These are phyloP conservation scores for Bombus pascuorum DNA, from an alignment of 1,140 invertebrate species.

Conservation along the genomic window DNA sequence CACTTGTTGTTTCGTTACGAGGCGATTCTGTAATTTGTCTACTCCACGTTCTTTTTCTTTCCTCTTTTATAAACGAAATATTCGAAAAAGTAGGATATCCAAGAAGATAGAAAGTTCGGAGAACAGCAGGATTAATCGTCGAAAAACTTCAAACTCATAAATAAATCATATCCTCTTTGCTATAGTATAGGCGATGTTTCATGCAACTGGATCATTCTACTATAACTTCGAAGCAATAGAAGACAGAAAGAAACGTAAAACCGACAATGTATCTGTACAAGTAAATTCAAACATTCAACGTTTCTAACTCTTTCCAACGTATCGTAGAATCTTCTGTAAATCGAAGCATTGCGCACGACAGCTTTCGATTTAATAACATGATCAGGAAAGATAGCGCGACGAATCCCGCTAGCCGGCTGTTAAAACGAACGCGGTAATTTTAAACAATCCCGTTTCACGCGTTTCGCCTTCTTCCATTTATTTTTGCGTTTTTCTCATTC, in stretches of 20 bases:
- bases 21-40: not conserved
- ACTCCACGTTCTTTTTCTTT: not conserved
- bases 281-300: not conserved
- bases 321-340: not conserved
- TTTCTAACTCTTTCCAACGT: no score
- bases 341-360: not conserved
- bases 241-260: not conserved
- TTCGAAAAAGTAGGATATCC: not conserved
- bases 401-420: not conserved
- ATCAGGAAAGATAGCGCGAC: not conserved
- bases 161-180: not conserved
- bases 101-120: not conserved
- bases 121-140: not conserved
- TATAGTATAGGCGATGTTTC: not conserved
- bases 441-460: conserved; percentile 57
- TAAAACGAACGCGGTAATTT: conserved; percentile 62
- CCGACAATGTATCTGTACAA: not conserved
- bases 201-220: not conserved
- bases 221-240: not conserved
- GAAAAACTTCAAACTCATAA: not conserved
- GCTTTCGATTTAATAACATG: conserved; percentile 18
- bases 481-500: not conserved
- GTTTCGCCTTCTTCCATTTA: conserved; percentile 13
- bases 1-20: not conserved
- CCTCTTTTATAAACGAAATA: not conserved